These are phyloP conservation scores for Melanotaenia maccullochi DNA, from an alignment of 2,797 vertebrate species.

Conservation along the genomic window DNA sequence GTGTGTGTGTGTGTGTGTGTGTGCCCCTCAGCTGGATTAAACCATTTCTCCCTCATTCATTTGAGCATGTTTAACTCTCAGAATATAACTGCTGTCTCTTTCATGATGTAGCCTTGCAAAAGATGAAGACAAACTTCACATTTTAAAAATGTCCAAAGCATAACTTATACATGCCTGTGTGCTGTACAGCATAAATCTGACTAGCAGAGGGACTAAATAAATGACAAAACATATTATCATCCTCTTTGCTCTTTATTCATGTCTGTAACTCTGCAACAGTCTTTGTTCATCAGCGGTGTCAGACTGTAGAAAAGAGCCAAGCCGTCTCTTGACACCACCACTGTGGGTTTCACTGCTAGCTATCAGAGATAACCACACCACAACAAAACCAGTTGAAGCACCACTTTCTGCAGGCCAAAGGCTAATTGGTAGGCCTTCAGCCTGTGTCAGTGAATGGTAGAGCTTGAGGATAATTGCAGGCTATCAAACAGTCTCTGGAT, in stretches of 20 bases:
- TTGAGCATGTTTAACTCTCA: slow-evolving; percentile 29
- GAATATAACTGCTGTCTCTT: slow-evolving; percentile 18
- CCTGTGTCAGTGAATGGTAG: slow-evolving; percentile 57
- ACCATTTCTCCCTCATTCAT: slow-evolving; percentile 41
- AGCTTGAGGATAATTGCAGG: slow-evolving; percentile 50
- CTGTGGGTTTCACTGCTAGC: slow-evolving; percentile 59
- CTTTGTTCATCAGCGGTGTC: slow-evolving; percentile 54
- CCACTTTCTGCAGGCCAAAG: slow-evolving; percentile 68
- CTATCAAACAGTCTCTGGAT: slow-evolving; percentile 47
- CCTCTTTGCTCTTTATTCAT: slow-evolving; percentile 43
- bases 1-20: slow-evolving; percentile 19
- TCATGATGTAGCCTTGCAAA: background rate
- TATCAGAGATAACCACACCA: slow-evolving; percentile 63
- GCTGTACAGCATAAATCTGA: slow-evolving; percentile 22
- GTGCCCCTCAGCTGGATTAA: slow-evolving; percentile 61
- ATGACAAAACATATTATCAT: slow-evolving; percentile 53
- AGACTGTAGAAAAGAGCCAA: slow-evolving; percentile 47
- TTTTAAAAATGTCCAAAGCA: slow-evolving; percentile 13
- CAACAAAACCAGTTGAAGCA: slow-evolving; percentile 56
- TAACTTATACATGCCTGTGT: slow-evolving; percentile 14
- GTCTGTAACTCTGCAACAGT: slow-evolving; percentile 38
- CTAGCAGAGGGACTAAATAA: slow-evolving; percentile 36
- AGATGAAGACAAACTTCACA: slow-evolving; percentile 21
- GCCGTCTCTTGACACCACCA: slow-evolving; percentile 68
- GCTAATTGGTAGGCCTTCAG: slow-evolving; percentile 78